Conservation (phyloP, 2,113 vertebrate genomes). For the Sclerurus mexicanus region DNA sequence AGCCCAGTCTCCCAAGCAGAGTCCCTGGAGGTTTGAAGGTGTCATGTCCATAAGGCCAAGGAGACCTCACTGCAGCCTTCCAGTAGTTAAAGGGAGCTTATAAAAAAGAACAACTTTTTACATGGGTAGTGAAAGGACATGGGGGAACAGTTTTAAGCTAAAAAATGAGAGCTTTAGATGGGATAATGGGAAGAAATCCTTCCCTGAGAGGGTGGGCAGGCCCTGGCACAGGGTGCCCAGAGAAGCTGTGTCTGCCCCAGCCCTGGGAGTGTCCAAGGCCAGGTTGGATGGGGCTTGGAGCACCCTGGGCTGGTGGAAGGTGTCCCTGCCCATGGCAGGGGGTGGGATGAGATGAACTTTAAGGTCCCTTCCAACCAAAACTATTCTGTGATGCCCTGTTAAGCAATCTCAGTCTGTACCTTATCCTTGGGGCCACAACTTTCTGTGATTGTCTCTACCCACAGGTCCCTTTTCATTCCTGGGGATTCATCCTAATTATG, state of each 20-base stretch:
- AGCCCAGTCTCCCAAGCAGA: neutral
- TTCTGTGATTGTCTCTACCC: neutral
- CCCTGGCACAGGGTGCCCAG: neutral
- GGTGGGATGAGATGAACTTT: neutral
- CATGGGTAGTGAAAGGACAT: neutral
- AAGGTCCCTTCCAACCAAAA: neutral
- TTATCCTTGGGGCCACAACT: neutral
- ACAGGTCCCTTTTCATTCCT: neutral
- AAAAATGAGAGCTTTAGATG: neutral
- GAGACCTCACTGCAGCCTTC: neutral
- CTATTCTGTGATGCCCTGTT: neutral
- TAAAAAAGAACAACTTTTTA: neutral
- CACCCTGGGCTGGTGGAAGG: neutral
- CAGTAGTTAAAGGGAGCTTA: neutral
- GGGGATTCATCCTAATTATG: accelerated
- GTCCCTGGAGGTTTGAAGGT: neutral
- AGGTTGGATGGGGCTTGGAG: accelerated
- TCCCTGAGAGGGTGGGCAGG: accelerated
- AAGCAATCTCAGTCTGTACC: neutral
- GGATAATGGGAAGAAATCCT: accelerated
- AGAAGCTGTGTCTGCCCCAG: neutral
- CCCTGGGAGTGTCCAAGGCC: neutral
- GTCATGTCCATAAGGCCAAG: neutral
- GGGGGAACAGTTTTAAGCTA: neutral
- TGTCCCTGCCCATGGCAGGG: neutral